Base-by-base conservation (phyloP, 1,140 invertebrate species). In the Brachionus rubens region DNA sequence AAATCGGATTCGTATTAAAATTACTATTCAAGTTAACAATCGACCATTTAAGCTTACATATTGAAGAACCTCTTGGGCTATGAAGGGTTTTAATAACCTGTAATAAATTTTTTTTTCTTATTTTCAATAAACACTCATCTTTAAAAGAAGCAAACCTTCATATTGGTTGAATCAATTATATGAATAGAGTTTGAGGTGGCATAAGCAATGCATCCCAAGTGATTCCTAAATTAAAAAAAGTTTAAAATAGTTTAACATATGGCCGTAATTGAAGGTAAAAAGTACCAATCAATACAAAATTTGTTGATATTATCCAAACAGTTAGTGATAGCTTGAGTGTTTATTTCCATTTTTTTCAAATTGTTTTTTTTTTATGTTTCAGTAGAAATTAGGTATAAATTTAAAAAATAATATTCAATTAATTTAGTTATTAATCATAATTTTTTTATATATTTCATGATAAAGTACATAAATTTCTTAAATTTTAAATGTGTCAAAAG, bases 171-270 rank as follows among this genome's bases (percentile, higher is more conserved):
- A 30, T 72, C 68, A 40, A 72, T 24, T 24, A 72, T 54, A 48
- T 72, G 9, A 14, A 72, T 72, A 26, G 19, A 21, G 21, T 72
- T 72, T 30, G 26, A 33, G 26, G 21, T 26, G 14, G 68, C 68
- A 16, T 50, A 50, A 21, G 68, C 68, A n/a, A 72, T 72, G 16
- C 46, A 54, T 36, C 68, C 68, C 12, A 72, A 24, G 21, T 54
- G 68, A 28, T 54, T 72, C 68, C 68, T 72, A 14, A 28, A 33
- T 10, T 10, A 43, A 68, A 68, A 19, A 5, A 30, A 0, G 14
- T 46, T 19, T n/a, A 43, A 48, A 10, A 3, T 28, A 5, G 41
- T 65, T 14, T 26, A 24, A 43, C 24, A 16, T 65, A 19, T 5
- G 33, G 3, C 33, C 3, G 33, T 41, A 14, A 62, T 10, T 40